Evolutionary conservation across 2,888 invertebrate genomes (phyloP), one percentile per base, ranked within the genome.

Genomic region (Mechanitis mazaeus): DNA sequence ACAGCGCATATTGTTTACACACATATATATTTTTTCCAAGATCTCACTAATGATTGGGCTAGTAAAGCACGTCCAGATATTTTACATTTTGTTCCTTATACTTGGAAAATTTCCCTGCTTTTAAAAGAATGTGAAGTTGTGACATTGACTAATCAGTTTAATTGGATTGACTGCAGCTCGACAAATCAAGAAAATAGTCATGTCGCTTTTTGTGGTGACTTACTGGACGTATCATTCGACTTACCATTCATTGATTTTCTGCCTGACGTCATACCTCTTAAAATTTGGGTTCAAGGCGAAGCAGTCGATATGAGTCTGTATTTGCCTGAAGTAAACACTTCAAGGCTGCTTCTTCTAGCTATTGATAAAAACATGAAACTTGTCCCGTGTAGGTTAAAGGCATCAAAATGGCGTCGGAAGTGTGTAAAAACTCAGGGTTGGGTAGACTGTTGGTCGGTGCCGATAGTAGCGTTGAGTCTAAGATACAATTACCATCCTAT

Each of bases 111-210:
- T 75, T 95, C 95, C 65, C 90, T 99, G 65, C 91, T 96, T 7
- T 87, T 98, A 33, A 98, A 98, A 81, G 97, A 98, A 84, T 98
- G 98, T 84, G 98, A 99, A 86, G 91, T 99, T 20, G 93, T 98
- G 1, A 96, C 97, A 53, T 90, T 97, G 20, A 95, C 97, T 75
- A 99, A 99, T 86, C 97, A 99, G 80, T 96, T 96, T 83, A 99
- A 99, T 84, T 99, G 99, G 99, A 95, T 99, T 70, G 99, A 99
- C 84, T 98, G 98, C 75, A 97, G 97, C 60, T 97, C 97, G 35
- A 96, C 97, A 57, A 96, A 97, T 73, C 97, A 97, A 81, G 98
- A 98, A 87, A 98, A 98, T 83, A 94, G 97, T 84, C 97, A 97
- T 79, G 92, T 98, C 60, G 98, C 97, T 0, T 95, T 98, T 73